Conservation (phyloP, 2,888 invertebrate genomes). For the Eupithecia exiguata region DNA sequence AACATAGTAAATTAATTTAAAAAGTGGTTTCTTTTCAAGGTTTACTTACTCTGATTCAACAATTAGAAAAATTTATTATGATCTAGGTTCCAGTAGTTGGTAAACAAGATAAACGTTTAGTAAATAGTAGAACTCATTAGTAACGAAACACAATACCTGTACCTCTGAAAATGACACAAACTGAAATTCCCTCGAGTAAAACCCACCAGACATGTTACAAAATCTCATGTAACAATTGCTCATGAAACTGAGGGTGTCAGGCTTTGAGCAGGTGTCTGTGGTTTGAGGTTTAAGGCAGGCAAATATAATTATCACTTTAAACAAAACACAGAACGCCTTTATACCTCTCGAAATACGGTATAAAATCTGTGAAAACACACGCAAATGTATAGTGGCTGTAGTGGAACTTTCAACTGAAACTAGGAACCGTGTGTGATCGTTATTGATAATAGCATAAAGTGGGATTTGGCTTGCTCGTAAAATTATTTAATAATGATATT, state of each 20-base stretch:
- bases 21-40: not conserved
- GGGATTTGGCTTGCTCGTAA: conserved; percentile 41
- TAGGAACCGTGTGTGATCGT: conserved; percentile 46
- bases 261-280: conserved; percentile 65
- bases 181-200: conserved; percentile 4
- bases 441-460: conserved; percentile 49
- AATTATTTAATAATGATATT: conserved; percentile 33
- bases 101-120: not conserved
- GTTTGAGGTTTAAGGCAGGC: conserved; percentile 60
- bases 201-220: conserved; percentile 28
- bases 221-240: conserved; percentile 60
- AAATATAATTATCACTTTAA: conserved; percentile 46
- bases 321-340: conserved; percentile 24
- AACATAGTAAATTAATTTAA: not conserved
- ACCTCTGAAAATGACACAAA: not conserved
- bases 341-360: conserved; percentile 33
- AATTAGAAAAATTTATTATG: not conserved
- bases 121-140: too few relatives aligned
- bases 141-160: too few relatives aligned
- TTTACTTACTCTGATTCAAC: not conserved
- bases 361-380: conserved; percentile 28
- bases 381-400: conserved; percentile 35
- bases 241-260: conserved; percentile 61
- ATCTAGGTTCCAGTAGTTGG: not conserved
- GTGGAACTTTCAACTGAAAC: conserved; percentile 46